A percentile compares a stretch with the other conserved stretches of the same genome.
Conservation (phyloP, 2,888 invertebrate species). For the Machimus rusticus region DNA sequence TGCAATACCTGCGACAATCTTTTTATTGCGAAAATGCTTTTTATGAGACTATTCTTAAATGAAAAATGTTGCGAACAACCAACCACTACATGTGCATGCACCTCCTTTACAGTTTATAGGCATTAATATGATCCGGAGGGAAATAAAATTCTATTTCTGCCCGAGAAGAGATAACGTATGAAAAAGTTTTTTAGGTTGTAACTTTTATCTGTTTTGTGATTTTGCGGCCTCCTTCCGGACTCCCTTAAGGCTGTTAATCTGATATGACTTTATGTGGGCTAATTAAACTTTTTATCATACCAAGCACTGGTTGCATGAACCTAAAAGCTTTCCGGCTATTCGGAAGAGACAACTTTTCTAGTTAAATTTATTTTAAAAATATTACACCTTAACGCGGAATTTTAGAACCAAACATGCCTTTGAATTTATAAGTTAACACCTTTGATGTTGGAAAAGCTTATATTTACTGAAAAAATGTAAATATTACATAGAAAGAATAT, state of each 20-base stretch:
- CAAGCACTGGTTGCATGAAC: background rate
- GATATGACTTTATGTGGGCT: background rate
- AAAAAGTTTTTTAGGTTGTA: background rate
- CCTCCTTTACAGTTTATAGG: background rate
- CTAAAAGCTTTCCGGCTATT: background rate
- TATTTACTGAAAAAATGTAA: too few relatives aligned
- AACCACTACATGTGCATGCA: background rate
- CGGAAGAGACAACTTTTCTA: background rate
- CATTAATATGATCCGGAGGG: conserved; percentile 15
- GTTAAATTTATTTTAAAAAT: background rate
- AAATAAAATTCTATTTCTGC: conserved; percentile 10
- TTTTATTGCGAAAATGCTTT: conserved; percentile 5
- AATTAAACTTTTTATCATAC: background rate
- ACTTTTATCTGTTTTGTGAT: background rate
- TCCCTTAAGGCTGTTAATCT: background rate
- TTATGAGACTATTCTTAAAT: conserved; percentile 23
- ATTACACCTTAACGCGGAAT: background rate
- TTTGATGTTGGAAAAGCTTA: too few relatives aligned
- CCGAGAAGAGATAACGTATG: background rate
- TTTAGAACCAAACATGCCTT: too few relatives aligned
- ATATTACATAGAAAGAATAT: too few relatives aligned
- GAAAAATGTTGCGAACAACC: background rate
- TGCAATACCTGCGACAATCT: background rate
- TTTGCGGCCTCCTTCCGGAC: background rate
- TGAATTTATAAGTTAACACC: too few relatives aligned